Evolutionary conservation across 1,140 invertebrate genomes (phyloP).

Genomic region (Aphaenogaster floridana): DNA sequence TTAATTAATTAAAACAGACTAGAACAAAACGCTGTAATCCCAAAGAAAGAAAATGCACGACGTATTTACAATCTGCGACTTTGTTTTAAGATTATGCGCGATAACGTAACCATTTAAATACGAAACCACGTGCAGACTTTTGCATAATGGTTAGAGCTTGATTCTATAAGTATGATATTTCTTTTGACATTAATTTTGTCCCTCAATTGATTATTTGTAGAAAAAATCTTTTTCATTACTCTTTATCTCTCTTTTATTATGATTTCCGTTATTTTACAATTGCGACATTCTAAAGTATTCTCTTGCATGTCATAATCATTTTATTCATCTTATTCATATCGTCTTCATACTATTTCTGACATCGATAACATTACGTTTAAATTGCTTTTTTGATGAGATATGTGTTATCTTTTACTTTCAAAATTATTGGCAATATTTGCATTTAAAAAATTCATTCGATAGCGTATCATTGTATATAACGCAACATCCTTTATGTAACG

Average conservation of each 20-base stretch:
- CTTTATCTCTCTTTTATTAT: background rate
- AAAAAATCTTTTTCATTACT: background rate
- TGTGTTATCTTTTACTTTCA: background rate
- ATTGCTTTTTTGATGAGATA: background rate
- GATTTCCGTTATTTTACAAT: background rate
- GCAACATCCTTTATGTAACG: background rate
- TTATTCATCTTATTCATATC: background rate
- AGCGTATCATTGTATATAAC: background rate
- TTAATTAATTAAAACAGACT: background rate
- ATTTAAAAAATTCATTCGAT: conserved; percentile 6
- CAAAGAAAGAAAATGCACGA: background rate
- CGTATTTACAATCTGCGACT: background rate
- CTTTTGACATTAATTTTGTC: background rate
- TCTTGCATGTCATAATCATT: background rate
- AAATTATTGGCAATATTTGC: background rate
- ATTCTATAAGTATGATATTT: background rate
- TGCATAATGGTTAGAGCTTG: background rate
- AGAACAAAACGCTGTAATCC: background rate
- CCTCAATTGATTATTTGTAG: background rate
- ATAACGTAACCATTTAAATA: background rate
- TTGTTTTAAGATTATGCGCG: background rate
- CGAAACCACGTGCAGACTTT: background rate
- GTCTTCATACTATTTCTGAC: background rate
- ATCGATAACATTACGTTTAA: background rate
- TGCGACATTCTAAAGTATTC: background rate